Base-by-base conservation (phyloP, 2,797 vertebrate genomes). In the Echiichthys vipera region DNA sequence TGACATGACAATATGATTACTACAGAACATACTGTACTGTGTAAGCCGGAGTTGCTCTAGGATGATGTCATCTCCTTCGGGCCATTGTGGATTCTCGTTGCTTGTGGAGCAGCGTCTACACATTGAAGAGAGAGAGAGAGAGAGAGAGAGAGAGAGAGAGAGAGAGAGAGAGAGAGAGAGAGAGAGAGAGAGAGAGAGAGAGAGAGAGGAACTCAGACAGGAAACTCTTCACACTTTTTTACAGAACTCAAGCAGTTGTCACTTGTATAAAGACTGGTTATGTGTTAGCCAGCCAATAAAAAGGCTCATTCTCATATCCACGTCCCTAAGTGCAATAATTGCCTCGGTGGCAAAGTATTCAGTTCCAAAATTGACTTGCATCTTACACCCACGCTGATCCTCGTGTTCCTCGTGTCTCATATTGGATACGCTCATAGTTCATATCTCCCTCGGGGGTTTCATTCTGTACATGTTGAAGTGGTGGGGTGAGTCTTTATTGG, bases 1-100 rank as follows among this genome's bases (percentile, higher is more conserved):
- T 89, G 88, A 92, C 92, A 93, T 71, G 84, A 88, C 88, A 88
- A 87, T 86, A 87, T 88, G 89, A 87, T 91, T 85, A 91, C 83
- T 71, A 66, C 32, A 69, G 89, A 84, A 85, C 90, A 79, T 57
- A 76, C 75, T 81, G 86, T 83, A 78, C 84, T 72, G 74, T 79
- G 78, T 77, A 54, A 84, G 75, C 58, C 71, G 27, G 75, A 81
- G 82, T 75, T 83, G 78, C 83, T 84, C 70, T 20, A 7, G 25
- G 81, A 87, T 92, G 93, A 92, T 90, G 89, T 93, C 88, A 93
- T 89, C 88, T 77, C 79, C 77, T 89, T 69, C 40, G 49, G 80
- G 75, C 81, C 27, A 54, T 17, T 34, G 68, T 65, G 78, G 77
- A 77, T 88, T 90, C 74, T 84, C 42, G 47, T 50, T 57, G 66